Conservation (phyloP, 2,888 invertebrate genomes). For the Aleiodes alternator region DNA sequence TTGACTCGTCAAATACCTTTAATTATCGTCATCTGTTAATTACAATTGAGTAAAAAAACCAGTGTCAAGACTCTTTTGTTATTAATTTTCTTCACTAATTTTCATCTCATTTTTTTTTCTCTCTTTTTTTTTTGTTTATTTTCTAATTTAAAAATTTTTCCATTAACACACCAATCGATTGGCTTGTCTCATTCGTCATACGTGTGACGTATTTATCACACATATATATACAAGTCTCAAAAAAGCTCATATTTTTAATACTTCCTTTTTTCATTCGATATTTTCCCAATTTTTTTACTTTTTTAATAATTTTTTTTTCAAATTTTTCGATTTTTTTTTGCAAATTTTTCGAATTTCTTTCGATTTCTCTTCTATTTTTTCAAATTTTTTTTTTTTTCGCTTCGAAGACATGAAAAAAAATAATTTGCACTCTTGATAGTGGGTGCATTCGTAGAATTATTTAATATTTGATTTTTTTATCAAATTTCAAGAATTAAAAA, state of each 20-base stretch:
- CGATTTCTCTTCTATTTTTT: no score
- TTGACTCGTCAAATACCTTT: constrained; percentile 57
- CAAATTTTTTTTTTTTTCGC: no score
- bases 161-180: constrained; percentile 25
- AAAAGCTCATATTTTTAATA: constrained; percentile 22
- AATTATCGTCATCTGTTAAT: constrained; percentile 58
- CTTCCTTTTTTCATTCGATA: not conserved
- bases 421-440: no score
- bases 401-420: no score
- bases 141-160: constrained; percentile 7
- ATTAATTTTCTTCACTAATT: constrained; percentile 31
- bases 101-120: constrained; percentile 26
- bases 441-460: no score
- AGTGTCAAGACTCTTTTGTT: constrained; percentile 46
- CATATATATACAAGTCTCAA: constrained; percentile 13
- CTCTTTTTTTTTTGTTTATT: constrained; percentile 14
- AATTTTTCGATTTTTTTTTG: no score
- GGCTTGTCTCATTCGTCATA: not conserved
- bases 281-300: no score
- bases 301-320: no score
- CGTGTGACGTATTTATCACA: constrained; percentile 2
- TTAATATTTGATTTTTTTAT: not conserved
- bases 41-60: constrained; percentile 59
- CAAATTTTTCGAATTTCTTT: no score
- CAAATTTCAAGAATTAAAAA: not conserved